A percentile compares a stretch with the other conserved stretches of the same genome.
These are phyloP conservation scores for Gasteruption jaculator DNA, from an alignment of 2,888 invertebrate genomes.

Conservation along the genomic window DNA sequence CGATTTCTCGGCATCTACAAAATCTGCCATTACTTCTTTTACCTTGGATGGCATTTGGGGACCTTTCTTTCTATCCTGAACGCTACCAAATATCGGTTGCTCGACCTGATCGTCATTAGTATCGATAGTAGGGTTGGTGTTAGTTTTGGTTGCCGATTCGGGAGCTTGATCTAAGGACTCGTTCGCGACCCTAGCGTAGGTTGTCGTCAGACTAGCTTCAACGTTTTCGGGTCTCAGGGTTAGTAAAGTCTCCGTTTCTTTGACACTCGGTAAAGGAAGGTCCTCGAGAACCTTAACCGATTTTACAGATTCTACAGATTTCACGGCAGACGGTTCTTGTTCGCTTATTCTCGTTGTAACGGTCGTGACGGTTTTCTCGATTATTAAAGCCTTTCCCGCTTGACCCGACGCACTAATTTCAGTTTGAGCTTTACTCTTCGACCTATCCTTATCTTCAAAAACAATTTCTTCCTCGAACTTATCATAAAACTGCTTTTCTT, in stretches of 20 bases:
- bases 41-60: no score
- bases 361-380: constrained; percentile 28
- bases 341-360: constrained; percentile 29
- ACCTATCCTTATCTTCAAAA: constrained; percentile 10
- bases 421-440: constrained; percentile 16
- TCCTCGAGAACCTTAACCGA: constrained; percentile 32
- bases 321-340: constrained; percentile 29
- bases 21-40: constrained; percentile 21
- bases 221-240: constrained; percentile 41
- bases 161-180: constrained; percentile 22
- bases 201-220: constrained; percentile 41
- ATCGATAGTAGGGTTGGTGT: constrained; percentile 4
- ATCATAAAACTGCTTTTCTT: constrained; percentile 1
- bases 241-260: constrained; percentile 37
- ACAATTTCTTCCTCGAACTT: constrained; percentile 19
- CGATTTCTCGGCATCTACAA: constrained; percentile 9
- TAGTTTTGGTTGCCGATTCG: neutral
- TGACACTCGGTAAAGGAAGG: constrained; percentile 29
- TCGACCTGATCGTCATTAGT: no score
- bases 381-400: constrained; percentile 28
- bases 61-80: constrained; percentile 38
- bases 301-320: constrained; percentile 25
- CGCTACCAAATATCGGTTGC: constrained; percentile 41
- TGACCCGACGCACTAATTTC: constrained; percentile 1
- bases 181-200: constrained; percentile 34